Evolutionary conservation across 2,113 vertebrate genomes (phyloP), one percentile per base, ranked within the genome.

Genomic region (Megaceryle maxima): DNA sequence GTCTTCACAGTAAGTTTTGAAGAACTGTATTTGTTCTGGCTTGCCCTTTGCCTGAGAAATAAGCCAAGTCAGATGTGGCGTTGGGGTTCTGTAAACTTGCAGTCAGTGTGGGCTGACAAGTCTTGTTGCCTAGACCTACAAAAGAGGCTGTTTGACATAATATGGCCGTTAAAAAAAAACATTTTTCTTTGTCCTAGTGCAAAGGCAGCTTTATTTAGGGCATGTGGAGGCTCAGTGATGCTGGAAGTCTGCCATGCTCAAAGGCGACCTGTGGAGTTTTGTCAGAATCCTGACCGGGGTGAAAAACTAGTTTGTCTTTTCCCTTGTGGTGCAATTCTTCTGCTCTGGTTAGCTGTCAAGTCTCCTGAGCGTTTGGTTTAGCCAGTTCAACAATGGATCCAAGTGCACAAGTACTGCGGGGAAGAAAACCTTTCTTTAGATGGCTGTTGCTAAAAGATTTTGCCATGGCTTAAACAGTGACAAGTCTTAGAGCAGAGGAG

Each of bases 341-440:
- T 95, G 68, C 96, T 97, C 96, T 24, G 56, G 22, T 97, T 97
- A 95, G 72, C 97, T 97, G 97, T 97, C 97, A 98, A 89, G 69
- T 96, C 96, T 90, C 73, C 88, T 97, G 96, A 98, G 90, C 0
- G 6, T 87, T 80, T 33, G 63, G 28, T 59, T 93, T 94, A 96
- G 83, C 84, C 13, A 19, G n/a, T 84, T 79, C 88, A 95, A 96
- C 95, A 97, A 91, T 87, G 92, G 91, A 94, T 90, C 90, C 16
- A 33, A 83, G 53, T 24, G 44, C 5, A 2, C 50, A 25, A 64
- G 12, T 81, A 31, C 72, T 76, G 82, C 77, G 57, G 81, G 78
- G 43, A 70, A 74, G 81, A 62, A 67, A 86, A 79, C 51, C 67
- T 20, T 5, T 74, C 26, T 70, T 64, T 26, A 66, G 28, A 24